phyloP scores from a whole-genome alignment of 2,888 invertebrate species.

The Linnaemya tessellans region DNA sequence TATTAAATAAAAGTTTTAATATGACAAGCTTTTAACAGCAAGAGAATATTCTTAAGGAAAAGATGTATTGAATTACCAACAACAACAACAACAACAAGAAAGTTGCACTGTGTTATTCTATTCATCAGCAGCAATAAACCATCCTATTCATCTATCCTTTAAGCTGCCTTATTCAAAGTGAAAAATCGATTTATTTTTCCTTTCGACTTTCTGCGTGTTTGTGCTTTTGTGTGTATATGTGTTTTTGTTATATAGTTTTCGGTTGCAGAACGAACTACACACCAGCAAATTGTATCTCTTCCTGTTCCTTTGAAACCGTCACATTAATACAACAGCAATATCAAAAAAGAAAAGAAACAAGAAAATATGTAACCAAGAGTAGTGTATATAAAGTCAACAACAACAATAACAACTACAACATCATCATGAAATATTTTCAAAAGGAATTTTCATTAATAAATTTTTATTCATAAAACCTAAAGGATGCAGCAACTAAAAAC shows the following conservation, averaged over 20 bases:
- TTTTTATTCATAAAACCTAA: conserved; percentile 47
- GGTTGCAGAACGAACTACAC: conserved; percentile 42
- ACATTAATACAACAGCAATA: conserved; percentile 28
- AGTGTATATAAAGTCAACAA: conserved; percentile 17
- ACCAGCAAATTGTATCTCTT: conserved; percentile 45
- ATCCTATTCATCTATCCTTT: conserved; percentile 27
- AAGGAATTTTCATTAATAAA: conserved; percentile 57
- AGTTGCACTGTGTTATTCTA: not conserved
- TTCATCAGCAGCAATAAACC: conserved; percentile 11
- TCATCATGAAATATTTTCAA: conserved; percentile 48
- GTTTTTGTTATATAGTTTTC: conserved; percentile 35
- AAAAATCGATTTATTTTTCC: conserved; percentile 70
- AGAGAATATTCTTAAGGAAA: not conserved
- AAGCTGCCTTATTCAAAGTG: conserved; percentile 58
- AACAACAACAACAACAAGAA: not conserved
- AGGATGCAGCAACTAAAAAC: conserved; percentile 22
- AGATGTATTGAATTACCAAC: not conserved
- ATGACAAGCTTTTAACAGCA: not conserved
- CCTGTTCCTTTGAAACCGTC: conserved; percentile 62
- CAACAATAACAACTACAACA: conserved; percentile 51
- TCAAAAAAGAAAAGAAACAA: conserved; percentile 4
- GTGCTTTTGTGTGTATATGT: conserved; percentile 16
- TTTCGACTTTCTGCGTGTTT: conserved; percentile 25
- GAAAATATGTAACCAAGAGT: conserved; percentile 7
- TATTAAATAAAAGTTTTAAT: not conserved